These are phyloP conservation scores for Tipula lateralis DNA, from an alignment of 2,888 invertebrate genomes.

Conservation along the genomic window DNA sequence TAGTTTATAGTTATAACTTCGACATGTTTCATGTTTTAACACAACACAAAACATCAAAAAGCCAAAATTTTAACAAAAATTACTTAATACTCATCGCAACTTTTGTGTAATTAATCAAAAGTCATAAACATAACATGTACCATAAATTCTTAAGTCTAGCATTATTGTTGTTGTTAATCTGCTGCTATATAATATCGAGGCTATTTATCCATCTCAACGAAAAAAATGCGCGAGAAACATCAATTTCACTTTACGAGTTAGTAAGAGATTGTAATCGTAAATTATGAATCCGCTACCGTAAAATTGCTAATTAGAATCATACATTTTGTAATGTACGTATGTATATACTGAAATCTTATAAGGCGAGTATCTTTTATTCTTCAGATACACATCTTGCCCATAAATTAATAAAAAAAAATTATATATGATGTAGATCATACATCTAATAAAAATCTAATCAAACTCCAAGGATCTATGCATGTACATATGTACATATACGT, in stretches of 20 bases:
- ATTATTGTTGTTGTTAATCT: background rate
- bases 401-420: background rate
- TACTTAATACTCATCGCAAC: background rate
- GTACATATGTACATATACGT: background rate
- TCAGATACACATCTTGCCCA: background rate
- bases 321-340: background rate
- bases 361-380: background rate
- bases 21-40: background rate
- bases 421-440: background rate
- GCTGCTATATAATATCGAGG: background rate
- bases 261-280: constrained; percentile 7
- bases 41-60: background rate
- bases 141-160: background rate
- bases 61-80: background rate
- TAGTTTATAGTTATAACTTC: too few relatives aligned
- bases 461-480: background rate
- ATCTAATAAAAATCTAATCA: constrained; percentile 6
- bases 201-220: background rate
- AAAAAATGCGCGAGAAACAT: background rate
- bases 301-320: constrained; percentile 11
- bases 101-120: background rate
- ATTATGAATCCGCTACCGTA: background rate
- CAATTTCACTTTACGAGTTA: constrained; percentile 1
- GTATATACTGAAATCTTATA: background rate
- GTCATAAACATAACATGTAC: background rate